Evolutionary conservation across 2,888 invertebrate genomes (phyloP).

Genomic region (Epinotia bilunana): DNA sequence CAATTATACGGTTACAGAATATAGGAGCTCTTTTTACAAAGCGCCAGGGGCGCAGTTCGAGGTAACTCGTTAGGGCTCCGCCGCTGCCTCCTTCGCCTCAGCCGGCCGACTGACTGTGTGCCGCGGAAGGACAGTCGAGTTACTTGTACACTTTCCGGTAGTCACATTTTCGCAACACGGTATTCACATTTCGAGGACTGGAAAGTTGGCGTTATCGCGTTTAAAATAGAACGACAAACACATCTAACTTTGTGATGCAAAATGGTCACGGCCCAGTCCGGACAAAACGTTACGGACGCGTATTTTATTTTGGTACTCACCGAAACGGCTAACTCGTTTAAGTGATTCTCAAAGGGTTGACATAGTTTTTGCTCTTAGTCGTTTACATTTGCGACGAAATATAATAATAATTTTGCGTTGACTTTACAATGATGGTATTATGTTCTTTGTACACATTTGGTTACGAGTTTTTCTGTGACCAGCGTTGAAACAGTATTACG

Average conservation of each 20-base stretch:
- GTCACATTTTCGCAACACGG: slow-evolving; percentile 84
- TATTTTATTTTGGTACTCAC: slow-evolving; percentile 57
- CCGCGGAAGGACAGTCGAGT: slow-evolving; percentile 73
- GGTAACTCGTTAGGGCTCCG: not conserved
- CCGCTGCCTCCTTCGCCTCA: slow-evolving; percentile 23
- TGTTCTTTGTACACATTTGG: not conserved
- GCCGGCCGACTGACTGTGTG: slow-evolving; percentile 54
- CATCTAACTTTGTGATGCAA: slow-evolving; percentile 83
- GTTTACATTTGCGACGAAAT: slow-evolving; percentile 41
- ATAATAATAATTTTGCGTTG: slow-evolving; percentile 29
- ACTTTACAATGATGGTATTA: slow-evolving; percentile 7
- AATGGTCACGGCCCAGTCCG: slow-evolving; percentile 70
- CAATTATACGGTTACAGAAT: not conserved
- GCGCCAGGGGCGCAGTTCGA: slow-evolving; percentile 32
- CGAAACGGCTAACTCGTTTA: slow-evolving; percentile 50
- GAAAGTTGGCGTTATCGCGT: slow-evolving; percentile 83
- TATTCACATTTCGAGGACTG: slow-evolving; percentile 84
- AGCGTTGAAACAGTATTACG: not conserved
- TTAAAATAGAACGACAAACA: slow-evolving; percentile 83
- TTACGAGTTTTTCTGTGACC: not conserved
- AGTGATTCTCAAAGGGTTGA: slow-evolving; percentile 49
- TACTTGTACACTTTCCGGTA: slow-evolving; percentile 83
- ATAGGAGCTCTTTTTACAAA: slow-evolving; percentile 29
- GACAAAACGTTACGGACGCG: slow-evolving; percentile 58
- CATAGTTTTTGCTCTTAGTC: slow-evolving; percentile 47